Conservation (phyloP, 2,797 vertebrate species). For the Yasuhikotakia modesta region DNA sequence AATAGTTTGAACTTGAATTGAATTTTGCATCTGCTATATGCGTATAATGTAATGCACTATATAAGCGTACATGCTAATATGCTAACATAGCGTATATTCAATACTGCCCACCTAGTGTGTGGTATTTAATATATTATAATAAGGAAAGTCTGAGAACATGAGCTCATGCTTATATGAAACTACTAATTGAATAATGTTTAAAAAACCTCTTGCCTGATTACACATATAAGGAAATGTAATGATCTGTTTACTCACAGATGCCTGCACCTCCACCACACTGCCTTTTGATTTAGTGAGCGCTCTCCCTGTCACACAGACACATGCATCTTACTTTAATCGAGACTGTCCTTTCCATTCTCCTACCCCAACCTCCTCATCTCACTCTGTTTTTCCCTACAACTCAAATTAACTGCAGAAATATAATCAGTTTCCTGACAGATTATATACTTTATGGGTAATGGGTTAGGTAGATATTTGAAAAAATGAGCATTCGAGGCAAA, state of each 20-base stretch:
- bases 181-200: constrained; percentile 22
- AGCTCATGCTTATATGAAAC: constrained; percentile 33
- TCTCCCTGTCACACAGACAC: constrained; percentile 72
- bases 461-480: constrained; percentile 76
- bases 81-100: background rate
- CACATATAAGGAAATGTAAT: constrained; percentile 64
- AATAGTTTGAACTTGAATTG: too few species aligned
- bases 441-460: constrained; percentile 77
- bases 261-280: constrained; percentile 64
- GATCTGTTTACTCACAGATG: constrained; percentile 71
- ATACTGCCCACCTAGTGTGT: background rate
- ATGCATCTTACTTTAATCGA: constrained; percentile 79
- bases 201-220: constrained; percentile 38
- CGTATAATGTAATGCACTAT: too few species aligned
- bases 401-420: constrained; percentile 72
- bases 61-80: too few species aligned
- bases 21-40: too few species aligned
- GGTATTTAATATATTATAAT: constrained; percentile 47
- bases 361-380: constrained; percentile 43
- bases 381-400: constrained; percentile 64
- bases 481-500: constrained; percentile 64
- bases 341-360: constrained; percentile 60
- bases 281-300: constrained; percentile 75
- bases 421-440: constrained; percentile 75
- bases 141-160: constrained; percentile 19